Evolutionary conservation across 1,140 invertebrate species (phyloP), one percentile per base, ranked within the genome.

Genomic region (Brachionus calyciflorus): DNA sequence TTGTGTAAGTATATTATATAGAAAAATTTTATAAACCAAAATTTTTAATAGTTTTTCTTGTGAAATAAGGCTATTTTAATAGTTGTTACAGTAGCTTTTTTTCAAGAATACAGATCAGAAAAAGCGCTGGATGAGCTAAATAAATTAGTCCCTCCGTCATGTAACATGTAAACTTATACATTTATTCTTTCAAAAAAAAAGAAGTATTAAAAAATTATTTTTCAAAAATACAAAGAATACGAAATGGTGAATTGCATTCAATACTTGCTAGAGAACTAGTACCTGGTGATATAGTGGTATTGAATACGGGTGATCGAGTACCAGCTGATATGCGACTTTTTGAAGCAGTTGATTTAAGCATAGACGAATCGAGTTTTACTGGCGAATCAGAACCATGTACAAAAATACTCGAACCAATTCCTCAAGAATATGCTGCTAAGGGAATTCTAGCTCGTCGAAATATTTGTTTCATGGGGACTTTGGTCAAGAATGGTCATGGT

Each of bases 281-380:
- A 10, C 96, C 97, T n/a, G 97, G 97, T 9, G 97, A 99, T 86
- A 88, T 99, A 78, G 91, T 99, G 0, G 88, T 91, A 80, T 87
- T 99, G 19, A 92, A 91, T 83, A 91, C 96, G 63, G 96, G 96
- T 14, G 96, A 99, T 84, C 87, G 94, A 79, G 93, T 99, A 48
- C 96, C 96, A 19, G 96, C 96, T 0, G 96, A 99, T 87, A 85
- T 98, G 3, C 87, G 96, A 44, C 87, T 99, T 33, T 92, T 93
- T 83, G 94, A 98, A 84, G 88, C 87, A 9, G 79, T 84, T 46
- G 94, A 98, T 86, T 87, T 99, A 55, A 90, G 91, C 2, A 91
- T 99, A 41, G 97, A 99, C 85, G 97, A 99, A 84, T 96, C 94
- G 73, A 97, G 94, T 81, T 98, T 99, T 83, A 99, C 96, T 0